These are phyloP conservation scores for Rhabdornis inornatus DNA, from an alignment of 2,113 vertebrate species.

Conservation along the genomic window DNA sequence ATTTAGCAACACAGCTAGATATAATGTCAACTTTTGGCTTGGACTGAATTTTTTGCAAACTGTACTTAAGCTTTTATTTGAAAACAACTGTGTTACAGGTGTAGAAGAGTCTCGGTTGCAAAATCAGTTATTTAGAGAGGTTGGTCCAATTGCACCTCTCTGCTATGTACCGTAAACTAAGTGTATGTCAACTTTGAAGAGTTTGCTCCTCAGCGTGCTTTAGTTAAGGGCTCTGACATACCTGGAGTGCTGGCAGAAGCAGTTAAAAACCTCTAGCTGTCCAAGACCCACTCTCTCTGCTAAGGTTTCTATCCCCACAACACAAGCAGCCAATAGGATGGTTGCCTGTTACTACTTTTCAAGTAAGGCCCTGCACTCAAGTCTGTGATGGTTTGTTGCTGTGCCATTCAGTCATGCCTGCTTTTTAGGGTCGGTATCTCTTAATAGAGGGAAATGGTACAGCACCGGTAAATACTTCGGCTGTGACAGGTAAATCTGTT, in stretches of 20 bases:
- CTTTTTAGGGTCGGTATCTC: neutral
- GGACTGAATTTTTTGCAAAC: neutral
- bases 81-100: neutral
- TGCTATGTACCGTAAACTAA: neutral
- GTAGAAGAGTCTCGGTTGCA: neutral
- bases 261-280: neutral
- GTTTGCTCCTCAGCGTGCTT: neutral
- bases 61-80: neutral
- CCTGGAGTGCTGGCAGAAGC: neutral
- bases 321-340: neutral
- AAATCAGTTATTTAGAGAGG: neutral
- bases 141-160: neutral
- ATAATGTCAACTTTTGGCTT: neutral
- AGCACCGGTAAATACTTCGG: neutral
- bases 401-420: neutral
- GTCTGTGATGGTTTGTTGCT: neutral
- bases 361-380: neutral
- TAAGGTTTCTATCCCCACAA: neutral
- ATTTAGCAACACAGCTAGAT: neutral
- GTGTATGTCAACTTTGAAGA: neutral
- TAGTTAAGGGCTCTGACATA: neutral
- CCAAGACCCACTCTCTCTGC: neutral
- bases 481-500: neutral
- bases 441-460: neutral
- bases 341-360: neutral